Base-by-base conservation (phyloP, 1,140 invertebrate species). In the Hypothenemus hampei region DNA sequence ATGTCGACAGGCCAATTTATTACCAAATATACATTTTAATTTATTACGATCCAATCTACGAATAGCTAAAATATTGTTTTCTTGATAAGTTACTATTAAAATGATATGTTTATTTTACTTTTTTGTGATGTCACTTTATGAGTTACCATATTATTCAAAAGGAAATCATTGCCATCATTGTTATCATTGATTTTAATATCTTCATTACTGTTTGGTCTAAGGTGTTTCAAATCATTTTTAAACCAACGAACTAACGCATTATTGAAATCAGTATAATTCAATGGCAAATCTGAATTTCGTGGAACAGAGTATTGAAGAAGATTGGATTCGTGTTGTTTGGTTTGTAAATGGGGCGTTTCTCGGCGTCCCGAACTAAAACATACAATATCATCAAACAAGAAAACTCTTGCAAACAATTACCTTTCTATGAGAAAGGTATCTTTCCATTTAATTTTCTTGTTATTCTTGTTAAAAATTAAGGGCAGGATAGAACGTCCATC, bases 341-440 rank as follows among this genome's bases (percentile, higher is more conserved):
- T 72, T 48, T 84, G 80, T 5, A 80, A 75, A 24, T 81, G 75
- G 36, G 65, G 65, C 3, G 78, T 83, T 67, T 87, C 85, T 1
- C 85, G 78, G 0, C 85, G 78, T 0, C 85, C 85, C 0, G 85
- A 88, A 60, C 85, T 80, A 50, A 46, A 68, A 64, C 5, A n/a
- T n/a, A n/a, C n/a, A n/a, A n/a, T n/a, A n/a, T n/a, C n/a, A n/a
- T 49, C 19, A 55, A 22, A 44, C 13, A 52, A 29, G 22, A 49
- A 29, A 43, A 37, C 21, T 24, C 16, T 15, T 23, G 18, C 36
- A 24, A 52, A 29, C 10, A 51, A 18, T 58, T 69, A 81, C 81
- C 86, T 89, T 73, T 97, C 93, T 60, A 97, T 90, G n/a, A 97
- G 75, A 69, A 91, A 91, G 15, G 87, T 88, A 62, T 91, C 87